Base-by-base conservation (phyloP, 1,140 invertebrate genomes). In the Ooceraea biroi region DNA sequence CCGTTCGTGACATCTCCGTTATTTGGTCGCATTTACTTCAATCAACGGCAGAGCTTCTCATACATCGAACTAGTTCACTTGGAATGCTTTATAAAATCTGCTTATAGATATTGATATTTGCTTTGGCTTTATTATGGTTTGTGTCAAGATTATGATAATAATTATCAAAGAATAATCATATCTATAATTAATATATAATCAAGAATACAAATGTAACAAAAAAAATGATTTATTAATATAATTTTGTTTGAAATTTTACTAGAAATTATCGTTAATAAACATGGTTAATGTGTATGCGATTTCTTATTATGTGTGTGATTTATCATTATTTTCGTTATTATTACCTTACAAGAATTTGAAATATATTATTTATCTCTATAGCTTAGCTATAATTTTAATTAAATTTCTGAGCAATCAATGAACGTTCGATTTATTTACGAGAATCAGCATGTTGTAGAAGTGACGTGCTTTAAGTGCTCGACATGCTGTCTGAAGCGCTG, bases 1-100 rank as follows among this genome's bases (percentile, higher is more conserved):
- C 65, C 65, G 76, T 80, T 80, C 76, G 76, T 80, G 76, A 71
- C 76, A 57, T 80, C 36, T 58, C 65, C 50, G 36, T 71, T 80
- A 71, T 80, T 57, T 80, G 41, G 44, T 80, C n/a, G 50, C 65
- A 80, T 80, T 80, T 57, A 71, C 65, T 57, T 71, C 50, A 69
- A 80, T 80, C 76, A 80, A 58, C 27, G 30, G 27, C n/a, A 80
- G 11, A 55, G 50, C 14, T 4, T 46, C 12, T 44, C 63, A 30
- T 0, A 58, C 3, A 22, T 27, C n/a, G 19, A 73, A 58, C 44
- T 73, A 71, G 4, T 46, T 80, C 19, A 10, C 25, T 27, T 0
- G 14, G 65, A 50, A 66, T 52, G 63, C 14, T 50, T 30, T 65
- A 30, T 2, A 3, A 66, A 52, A 52, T 65, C 1, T 66, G 5